Conservation (phyloP, 1,140 invertebrate species). For the Leptinotarsa texana region DNA sequence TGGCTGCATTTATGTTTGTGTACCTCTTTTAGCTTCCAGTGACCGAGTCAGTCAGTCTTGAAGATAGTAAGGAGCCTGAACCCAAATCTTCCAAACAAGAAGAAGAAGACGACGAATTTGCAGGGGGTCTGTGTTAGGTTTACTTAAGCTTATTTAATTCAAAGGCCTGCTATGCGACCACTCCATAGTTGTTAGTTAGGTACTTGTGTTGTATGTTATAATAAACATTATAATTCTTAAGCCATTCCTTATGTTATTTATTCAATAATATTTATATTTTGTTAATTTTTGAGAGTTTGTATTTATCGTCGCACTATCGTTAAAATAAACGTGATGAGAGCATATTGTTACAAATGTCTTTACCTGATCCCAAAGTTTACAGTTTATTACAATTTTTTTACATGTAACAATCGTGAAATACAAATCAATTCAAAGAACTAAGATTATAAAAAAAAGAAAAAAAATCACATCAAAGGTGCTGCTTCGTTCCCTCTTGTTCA, state of each 20-base stretch:
- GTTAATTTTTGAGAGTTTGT: conserved; percentile 1
- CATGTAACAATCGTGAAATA: too few relatives aligned
- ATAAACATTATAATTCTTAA: neutral
- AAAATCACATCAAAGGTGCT: too few relatives aligned
- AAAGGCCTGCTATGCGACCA: neutral
- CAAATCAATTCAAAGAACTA: too few relatives aligned
- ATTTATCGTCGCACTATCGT: conserved; percentile 5
- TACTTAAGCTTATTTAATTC: neutral
- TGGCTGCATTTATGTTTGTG: neutral
- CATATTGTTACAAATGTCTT: neutral
- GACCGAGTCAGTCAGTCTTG: neutral
- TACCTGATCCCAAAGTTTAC: too few relatives aligned
- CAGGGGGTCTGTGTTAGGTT: conserved; percentile 47
- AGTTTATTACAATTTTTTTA: too few relatives aligned
- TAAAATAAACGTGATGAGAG: neutral
- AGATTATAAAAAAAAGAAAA: too few relatives aligned
- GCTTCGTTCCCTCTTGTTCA: too few relatives aligned
- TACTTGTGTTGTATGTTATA: neutral
- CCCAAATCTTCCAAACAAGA: conserved; percentile 6
- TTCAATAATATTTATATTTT: neutral
- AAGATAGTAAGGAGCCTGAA: neutral
- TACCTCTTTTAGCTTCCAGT: neutral
- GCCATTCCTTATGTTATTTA: neutral
- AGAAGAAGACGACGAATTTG: conserved; percentile 34
- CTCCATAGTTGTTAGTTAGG: neutral